Evolutionary conservation across 2,113 vertebrate genomes (phyloP), one percentile per base, ranked within the genome.

Genomic region (Protomyctophum bolini): DNA sequence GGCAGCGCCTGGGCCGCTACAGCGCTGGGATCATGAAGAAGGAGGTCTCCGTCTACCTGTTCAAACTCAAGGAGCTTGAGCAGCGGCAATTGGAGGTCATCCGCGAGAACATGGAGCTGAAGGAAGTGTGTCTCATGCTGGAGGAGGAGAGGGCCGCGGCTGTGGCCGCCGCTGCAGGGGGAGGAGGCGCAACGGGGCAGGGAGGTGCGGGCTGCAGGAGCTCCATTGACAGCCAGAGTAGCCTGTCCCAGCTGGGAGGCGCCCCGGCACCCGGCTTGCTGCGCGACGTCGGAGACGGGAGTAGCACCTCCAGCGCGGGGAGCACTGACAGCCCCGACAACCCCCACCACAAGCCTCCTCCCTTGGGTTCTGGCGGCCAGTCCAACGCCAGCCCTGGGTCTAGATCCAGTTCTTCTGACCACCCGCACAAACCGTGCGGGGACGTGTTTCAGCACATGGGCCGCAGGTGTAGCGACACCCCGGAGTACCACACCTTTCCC

Each of bases 1-100:
- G 97, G 97, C 97, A 99, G 89, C 94, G 97, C 0, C 91, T 99
- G 76, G 97, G 97, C 83, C 94, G 95, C 65, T 98, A 95, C 92
- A 96, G 96, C 0, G 95, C 96, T 0, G 94, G 95, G 0, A 82
- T 98, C 64, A 96, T 99, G 97, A 94, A 96, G 86, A 97, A 96
- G 86, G 97, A 98, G 81, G 96, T 98, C 85, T 91, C 95, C 52
- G 87, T 98, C 6, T 98, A 98, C 86, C 85, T 98, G 73, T 97
- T 96, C 87, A 97, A 97, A 86, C 91, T 98, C 65, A 96, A 96
- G 66, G 97, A 99, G 72, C 86, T 99, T 82, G 97, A 99, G 85
- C 92, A 94, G 83, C 94, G 91, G 67, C 97, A 99, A 83, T 92
- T 93, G 58, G 97, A 98, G 71, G 93, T 99, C 15, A 91, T 99